Conservation (phyloP, 2,888 invertebrate genomes). For the Aphidoletes aphidimyza region DNA sequence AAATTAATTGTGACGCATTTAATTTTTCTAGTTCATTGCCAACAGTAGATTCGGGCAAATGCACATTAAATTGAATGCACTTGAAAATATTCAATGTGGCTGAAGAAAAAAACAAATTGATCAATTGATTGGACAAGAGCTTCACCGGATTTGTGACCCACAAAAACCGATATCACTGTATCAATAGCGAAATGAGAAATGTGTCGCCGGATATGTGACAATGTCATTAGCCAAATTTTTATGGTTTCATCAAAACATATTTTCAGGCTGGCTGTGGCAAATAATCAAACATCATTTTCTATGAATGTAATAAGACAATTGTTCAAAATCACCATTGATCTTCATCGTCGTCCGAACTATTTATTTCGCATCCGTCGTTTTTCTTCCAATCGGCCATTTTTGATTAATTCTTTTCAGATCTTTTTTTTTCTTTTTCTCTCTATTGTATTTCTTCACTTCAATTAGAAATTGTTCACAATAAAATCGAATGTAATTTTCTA, state of each 20-base stretch:
- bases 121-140: background rate
- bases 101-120: too few species aligned
- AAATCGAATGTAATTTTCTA: too few species aligned
- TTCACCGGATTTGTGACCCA: background rate
- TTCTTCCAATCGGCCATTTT: conserved; percentile 68
- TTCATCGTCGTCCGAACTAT: conserved; percentile 68
- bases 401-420: conserved; percentile 15
- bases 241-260: background rate
- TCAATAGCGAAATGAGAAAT: background rate
- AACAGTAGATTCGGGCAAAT: background rate
- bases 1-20: background rate
- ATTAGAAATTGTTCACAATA: background rate
- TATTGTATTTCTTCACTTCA: background rate
- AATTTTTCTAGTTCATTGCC: background rate
- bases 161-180: background rate
- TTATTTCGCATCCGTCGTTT: conserved; percentile 68
- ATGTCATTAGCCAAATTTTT: background rate
- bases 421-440: background rate
- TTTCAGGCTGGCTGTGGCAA: background rate
- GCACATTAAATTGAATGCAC: conserved; percentile 6
- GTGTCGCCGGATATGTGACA: background rate
- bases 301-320: background rate
- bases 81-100: too few species aligned
- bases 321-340: conserved; percentile 57
- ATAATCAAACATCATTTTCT: background rate